A percentile compares a stretch with the other conserved stretches of the same genome.
These are phyloP conservation scores for Fulica atra DNA, from an alignment of 2,113 vertebrate species.

Conservation along the genomic window DNA sequence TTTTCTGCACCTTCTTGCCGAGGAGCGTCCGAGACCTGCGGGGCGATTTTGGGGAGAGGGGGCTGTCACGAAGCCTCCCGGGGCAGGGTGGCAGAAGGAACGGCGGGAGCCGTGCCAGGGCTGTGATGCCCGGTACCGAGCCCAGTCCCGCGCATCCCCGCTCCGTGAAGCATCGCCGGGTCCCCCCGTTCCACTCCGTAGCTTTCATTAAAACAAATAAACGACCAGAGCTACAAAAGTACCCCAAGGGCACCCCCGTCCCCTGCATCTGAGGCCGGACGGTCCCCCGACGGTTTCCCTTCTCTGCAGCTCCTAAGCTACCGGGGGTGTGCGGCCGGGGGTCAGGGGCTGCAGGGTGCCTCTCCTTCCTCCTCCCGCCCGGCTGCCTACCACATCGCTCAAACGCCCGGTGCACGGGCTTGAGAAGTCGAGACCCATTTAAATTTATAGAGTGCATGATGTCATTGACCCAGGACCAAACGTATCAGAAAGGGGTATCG, in stretches of 20 bases:
- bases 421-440: background rate
- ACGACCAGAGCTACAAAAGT: background rate
- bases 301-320: background rate
- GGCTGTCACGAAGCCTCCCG: background rate
- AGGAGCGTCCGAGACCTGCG: background rate
- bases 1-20: background rate
- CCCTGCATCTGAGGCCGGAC: background rate
- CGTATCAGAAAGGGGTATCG: background rate
- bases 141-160: too few species aligned
- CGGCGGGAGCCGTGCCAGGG: background rate
- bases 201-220: background rate
- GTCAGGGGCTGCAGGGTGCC: background rate
- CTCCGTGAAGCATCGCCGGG: background rate
- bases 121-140: background rate
- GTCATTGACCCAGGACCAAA: slow-evolving; percentile 1
- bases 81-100: background rate
- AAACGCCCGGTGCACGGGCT: background rate
- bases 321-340: background rate
- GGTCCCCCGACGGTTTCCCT: background rate
- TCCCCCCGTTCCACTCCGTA: background rate
- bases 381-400: background rate
- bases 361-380: background rate
- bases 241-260: background rate
- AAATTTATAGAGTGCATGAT: slow-evolving; percentile 35
- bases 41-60: too few species aligned